Conservation (phyloP, 2,113 vertebrate genomes). For the Carassius auratus region DNA sequence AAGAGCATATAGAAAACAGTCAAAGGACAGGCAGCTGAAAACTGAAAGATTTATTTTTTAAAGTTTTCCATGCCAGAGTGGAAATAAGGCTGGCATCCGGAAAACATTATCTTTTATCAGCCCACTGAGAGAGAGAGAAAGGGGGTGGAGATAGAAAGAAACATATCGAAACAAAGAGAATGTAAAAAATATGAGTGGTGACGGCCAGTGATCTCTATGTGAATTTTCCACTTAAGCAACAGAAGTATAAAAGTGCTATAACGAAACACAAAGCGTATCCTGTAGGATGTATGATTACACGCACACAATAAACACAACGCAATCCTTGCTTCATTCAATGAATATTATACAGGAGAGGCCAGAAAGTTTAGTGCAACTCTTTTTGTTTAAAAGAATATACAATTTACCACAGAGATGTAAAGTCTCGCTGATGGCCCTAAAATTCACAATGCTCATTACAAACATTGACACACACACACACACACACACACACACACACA, state of each 20-base stretch:
- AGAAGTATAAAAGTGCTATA: neutral
- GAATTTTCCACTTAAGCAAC: constrained; percentile 8
- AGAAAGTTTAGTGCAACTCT: neutral
- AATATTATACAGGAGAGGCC: neutral
- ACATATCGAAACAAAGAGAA: neutral
- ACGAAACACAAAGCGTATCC: neutral
- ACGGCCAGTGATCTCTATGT: neutral
- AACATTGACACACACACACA: no score
- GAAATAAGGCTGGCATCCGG: neutral
- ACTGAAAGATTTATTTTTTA: constrained; percentile 21
- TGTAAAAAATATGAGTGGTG: neutral
- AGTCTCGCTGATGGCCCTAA: neutral
- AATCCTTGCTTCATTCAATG: no score
- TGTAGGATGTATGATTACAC: neutral
- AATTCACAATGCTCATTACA: neutral
- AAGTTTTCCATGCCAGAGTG: neutral
- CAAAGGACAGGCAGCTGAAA: neutral
- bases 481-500: neutral
- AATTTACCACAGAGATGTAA: neutral
- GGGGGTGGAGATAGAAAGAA: neutral
- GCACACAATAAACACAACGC: neutral
- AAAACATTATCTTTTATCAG: constrained; percentile 18
- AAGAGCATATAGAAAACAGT: neutral
- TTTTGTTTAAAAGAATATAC: no score
- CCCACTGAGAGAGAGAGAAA: constrained; percentile 9